Conservation (phyloP, 2,113 vertebrate genomes). For the Cygnus buccinator region DNA sequence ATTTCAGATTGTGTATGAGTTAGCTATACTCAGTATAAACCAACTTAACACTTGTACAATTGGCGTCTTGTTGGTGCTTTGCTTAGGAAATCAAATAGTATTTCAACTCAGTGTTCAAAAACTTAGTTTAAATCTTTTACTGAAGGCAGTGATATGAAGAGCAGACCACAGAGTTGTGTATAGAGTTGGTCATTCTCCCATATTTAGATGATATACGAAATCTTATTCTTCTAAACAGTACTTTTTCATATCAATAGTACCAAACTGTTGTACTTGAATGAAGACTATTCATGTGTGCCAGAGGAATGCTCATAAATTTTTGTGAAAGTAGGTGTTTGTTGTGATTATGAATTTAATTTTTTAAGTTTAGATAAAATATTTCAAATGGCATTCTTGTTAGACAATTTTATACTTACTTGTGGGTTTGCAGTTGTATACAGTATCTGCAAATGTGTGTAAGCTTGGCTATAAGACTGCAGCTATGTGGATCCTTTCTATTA, state of each 20-base stretch:
- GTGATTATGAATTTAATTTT: neutral
- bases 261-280: neutral
- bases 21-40: neutral
- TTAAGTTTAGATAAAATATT: neutral
- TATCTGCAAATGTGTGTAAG: neutral
- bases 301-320: neutral
- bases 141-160: neutral
- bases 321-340: neutral
- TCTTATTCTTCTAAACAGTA: neutral
- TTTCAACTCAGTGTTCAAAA: neutral
- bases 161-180: neutral
- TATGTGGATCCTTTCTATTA: neutral
- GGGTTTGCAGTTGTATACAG: neutral
- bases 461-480: neutral
- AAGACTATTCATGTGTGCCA: neutral
- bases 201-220: neutral
- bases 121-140: neutral
- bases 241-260: neutral
- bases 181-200: neutral
- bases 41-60: neutral
- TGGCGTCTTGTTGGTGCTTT: neutral
- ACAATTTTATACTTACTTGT: neutral
- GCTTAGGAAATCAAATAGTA: neutral
- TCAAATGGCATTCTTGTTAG: fast-evolving
- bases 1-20: neutral